Percentiles rank a stretch among this genome's conserved stretches.
phyloP scores from a whole-genome alignment of 2,113 vertebrate genomes.

The Rallus limicola region DNA sequence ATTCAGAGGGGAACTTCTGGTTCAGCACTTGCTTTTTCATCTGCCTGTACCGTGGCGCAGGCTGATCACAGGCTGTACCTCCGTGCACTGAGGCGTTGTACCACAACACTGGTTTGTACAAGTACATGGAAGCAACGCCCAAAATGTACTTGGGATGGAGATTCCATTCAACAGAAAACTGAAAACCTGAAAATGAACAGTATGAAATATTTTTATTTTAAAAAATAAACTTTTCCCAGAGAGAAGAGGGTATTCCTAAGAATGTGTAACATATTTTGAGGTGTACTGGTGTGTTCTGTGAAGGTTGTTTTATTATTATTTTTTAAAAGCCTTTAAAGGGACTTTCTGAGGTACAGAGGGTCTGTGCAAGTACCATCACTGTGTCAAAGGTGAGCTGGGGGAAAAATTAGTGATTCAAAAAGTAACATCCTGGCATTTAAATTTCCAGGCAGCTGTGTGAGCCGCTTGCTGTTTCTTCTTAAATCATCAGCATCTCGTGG shows the following conservation, averaged over 20 bases:
- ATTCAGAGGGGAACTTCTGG: background rate
- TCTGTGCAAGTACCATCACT: background rate
- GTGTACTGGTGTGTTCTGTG: background rate
- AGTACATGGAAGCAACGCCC: background rate
- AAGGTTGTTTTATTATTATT: background rate
- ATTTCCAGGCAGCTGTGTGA: slow-evolving; percentile 50
- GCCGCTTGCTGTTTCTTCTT: slow-evolving; percentile 48
- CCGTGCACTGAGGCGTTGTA: background rate
- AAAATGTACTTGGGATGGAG: background rate
- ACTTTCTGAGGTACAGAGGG: background rate
- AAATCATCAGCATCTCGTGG: slow-evolving; percentile 32
- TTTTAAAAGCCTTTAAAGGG: background rate
- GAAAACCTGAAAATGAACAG: background rate
- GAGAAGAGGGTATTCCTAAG: background rate
- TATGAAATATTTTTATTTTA: background rate
- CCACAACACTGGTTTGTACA: background rate
- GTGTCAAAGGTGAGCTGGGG: slow-evolving; percentile 21
- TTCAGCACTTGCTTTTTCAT: background rate
- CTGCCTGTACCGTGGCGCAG: background rate
- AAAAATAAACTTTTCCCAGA: background rate
- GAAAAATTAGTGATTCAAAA: background rate
- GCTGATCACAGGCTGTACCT: background rate
- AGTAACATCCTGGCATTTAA: slow-evolving; percentile 43
- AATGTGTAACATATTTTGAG: background rate
- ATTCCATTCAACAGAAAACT: background rate